Evolutionary conservation across 2,888 invertebrate genomes (phyloP).

Genomic region (Icerya purchasi): DNA sequence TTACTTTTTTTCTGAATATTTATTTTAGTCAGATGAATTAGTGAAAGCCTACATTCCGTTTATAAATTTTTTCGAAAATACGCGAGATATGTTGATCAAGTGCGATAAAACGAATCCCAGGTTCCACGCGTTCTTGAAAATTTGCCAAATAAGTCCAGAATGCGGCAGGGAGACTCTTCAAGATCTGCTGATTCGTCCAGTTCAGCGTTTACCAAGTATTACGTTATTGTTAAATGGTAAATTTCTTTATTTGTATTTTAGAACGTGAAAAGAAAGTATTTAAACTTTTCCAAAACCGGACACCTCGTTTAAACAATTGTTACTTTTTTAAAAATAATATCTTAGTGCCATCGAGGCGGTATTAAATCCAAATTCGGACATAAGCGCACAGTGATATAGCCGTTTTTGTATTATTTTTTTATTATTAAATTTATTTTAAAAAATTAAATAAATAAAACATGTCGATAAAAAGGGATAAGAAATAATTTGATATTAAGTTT

Average conservation of each 20-base stretch:
- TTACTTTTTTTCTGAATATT: neutral
- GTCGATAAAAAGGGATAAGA: too few species aligned
- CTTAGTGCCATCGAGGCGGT: too few species aligned
- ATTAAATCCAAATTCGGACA: too few species aligned
- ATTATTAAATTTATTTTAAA: too few species aligned
- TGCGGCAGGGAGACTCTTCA: constrained; percentile 88
- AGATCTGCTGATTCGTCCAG: constrained; percentile 89
- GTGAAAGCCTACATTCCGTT: constrained; percentile 91
- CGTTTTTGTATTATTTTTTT: too few species aligned
- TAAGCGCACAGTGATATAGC: too few species aligned
- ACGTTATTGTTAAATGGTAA: constrained; percentile 78
- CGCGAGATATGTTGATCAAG: constrained; percentile 72
- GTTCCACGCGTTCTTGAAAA: constrained; percentile 95
- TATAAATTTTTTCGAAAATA: constrained; percentile 93
- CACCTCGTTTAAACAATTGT: too few species aligned
- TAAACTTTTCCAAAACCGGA: neutral
- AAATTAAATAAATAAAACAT: too few species aligned
- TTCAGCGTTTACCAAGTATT: constrained; percentile 90
- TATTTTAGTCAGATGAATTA: constrained; percentile 49
- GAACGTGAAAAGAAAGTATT: neutral
- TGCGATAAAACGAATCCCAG: constrained; percentile 78
- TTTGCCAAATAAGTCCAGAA: constrained; percentile 78
- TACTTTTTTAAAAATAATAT: too few species aligned
- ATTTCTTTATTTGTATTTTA: constrained; percentile 22
- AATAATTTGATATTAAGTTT: too few species aligned